Conservation (phyloP, 2,113 vertebrate genomes). For the Saguinus midas region DNA sequence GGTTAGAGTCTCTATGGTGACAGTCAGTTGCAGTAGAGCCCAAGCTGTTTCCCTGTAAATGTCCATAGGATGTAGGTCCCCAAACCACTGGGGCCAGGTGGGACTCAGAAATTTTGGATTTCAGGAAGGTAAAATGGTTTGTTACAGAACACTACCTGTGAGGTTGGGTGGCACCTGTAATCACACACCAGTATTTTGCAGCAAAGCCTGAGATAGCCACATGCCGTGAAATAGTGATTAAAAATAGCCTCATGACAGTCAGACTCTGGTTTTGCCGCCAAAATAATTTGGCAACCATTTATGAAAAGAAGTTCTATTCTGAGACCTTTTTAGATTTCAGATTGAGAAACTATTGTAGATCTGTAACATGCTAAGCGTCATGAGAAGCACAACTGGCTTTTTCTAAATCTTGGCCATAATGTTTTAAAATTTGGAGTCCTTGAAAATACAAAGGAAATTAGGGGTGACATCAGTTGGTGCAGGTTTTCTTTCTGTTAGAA, state of each 20-base stretch:
- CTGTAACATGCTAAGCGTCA: fast-evolving
- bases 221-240: fast-evolving
- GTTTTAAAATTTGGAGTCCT: not conserved
- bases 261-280: not conserved
- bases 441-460: not conserved
- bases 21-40: fast-evolving
- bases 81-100: too few species aligned
- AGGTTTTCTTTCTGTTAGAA: not conserved
- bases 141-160: fast-evolving
- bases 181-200: fast-evolving
- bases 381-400: fast-evolving
- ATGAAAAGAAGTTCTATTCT: not conserved
- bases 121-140: not conserved
- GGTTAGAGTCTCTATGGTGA: not conserved
- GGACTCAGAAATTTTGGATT: too few species aligned
- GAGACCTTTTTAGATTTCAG: not conserved
- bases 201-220: not conserved
- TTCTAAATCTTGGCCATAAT: not conserved
- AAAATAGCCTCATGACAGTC: not conserved
- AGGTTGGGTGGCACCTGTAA: not conserved
- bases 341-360: fast-evolving
- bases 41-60: not conserved
- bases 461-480: fast-evolving
- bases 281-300: not conserved
- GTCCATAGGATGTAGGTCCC: fast-evolving